These are phyloP conservation scores for Minunthozetes semirufus DNA, from an alignment of 2,888 invertebrate species.

Conservation along the genomic window DNA sequence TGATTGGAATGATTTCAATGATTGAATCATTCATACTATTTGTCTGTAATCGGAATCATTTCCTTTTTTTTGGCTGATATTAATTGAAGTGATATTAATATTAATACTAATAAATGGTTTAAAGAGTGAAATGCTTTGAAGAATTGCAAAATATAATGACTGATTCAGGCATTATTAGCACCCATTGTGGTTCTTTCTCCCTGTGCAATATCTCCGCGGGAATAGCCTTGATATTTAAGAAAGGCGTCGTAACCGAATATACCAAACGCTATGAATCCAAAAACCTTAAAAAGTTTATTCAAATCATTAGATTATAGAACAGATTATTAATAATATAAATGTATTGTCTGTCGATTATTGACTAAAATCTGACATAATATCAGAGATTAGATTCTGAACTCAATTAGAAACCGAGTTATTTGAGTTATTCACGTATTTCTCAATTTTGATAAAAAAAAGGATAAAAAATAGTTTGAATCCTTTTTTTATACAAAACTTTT, in stretches of 20 bases:
- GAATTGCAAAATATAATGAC: background rate
- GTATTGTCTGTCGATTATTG: too few species aligned
- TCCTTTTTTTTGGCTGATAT: background rate
- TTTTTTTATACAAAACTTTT: too few species aligned
- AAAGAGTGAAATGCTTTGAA: background rate
- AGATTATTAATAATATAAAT: too few species aligned
- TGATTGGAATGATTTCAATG: too few species aligned
- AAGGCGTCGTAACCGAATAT: conserved; percentile 72
- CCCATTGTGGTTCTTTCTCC: conserved; percentile 31
- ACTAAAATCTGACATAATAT: too few species aligned
- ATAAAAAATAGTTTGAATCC: conserved; percentile 12
- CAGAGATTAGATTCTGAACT: too few species aligned
- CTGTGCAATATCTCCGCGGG: conserved; percentile 53
- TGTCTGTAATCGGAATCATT: too few species aligned
- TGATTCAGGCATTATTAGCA: conserved; percentile 22
- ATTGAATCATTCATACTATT: too few species aligned
- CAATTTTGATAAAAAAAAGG: background rate
- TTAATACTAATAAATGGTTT: background rate
- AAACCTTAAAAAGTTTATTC: too few species aligned
- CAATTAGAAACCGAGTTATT: conserved; percentile 4
- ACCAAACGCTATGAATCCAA: conserved; percentile 73
- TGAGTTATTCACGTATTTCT: background rate
- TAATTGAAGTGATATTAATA: background rate
- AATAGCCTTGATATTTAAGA: conserved; percentile 64
- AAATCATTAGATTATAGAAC: background rate